A percentile compares a stretch with the other conserved stretches of the same genome.
These are phyloP conservation scores for Ctenoplectra terminalis DNA, from an alignment of 1,140 invertebrate species.

Conservation along the genomic window DNA sequence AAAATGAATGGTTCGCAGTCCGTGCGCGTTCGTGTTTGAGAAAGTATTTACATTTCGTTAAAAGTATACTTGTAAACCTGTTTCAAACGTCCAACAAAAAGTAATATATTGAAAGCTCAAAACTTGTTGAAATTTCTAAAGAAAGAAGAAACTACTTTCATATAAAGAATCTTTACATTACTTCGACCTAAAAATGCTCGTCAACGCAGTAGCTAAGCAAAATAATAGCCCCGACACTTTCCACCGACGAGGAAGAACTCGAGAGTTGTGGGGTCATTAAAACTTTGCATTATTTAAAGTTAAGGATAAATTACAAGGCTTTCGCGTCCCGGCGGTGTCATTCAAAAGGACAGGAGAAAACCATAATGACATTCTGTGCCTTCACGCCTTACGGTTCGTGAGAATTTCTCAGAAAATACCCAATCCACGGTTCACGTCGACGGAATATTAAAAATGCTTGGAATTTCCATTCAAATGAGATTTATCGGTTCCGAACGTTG, in stretches of 20 bases:
- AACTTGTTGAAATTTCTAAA: neutral
- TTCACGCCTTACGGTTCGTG: neutral
- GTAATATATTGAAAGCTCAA: neutral
- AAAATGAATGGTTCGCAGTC: accelerated
- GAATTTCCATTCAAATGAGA: constrained; percentile 55
- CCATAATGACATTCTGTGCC: constrained; percentile 19
- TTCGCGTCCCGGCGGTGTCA: constrained; percentile 19
- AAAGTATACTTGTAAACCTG: no score
- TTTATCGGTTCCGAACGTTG: constrained; percentile 25
- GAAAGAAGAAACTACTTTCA: neutral
- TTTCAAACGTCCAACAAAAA: neutral
- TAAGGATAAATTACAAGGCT: constrained; percentile 60
- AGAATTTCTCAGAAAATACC: constrained; percentile 30
- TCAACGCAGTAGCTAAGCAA: neutral
- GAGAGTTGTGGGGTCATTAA: constrained; percentile 60
- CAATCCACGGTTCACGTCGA: neutral
- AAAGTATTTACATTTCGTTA: neutral
- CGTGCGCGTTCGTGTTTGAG: neutral
- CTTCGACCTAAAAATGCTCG: neutral
- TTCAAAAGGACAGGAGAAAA: constrained; percentile 34
- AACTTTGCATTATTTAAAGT: constrained; percentile 69
- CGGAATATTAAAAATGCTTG: constrained; percentile 40
- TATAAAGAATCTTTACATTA: neutral
- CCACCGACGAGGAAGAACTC: constrained; percentile 5
- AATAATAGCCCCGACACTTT: constrained; percentile 37